Conservation (phyloP, 2,797 vertebrate genomes). For the Acanthis flammea region DNA sequence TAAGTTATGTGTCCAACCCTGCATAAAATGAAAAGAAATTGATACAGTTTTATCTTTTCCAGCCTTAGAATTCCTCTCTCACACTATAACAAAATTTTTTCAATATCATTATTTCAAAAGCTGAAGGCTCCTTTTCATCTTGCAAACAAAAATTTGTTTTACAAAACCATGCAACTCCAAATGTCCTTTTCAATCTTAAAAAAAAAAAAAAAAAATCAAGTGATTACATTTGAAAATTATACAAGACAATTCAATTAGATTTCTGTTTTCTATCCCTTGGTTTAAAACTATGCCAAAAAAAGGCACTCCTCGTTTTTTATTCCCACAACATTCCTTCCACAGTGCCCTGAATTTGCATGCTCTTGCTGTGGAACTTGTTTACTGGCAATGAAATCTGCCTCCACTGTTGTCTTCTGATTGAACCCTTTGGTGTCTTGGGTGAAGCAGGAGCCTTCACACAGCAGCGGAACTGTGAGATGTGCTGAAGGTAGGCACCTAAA, state of each 20-base stretch:
- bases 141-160: neutral
- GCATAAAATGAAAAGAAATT: neutral
- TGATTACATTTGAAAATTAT: neutral
- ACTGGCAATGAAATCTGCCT: neutral
- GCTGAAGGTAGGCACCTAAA: neutral
- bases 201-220: neutral
- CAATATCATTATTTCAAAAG: neutral
- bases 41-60: neutral
- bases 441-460: neutral
- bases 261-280: neutral
- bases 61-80: neutral
- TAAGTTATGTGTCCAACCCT: neutral
- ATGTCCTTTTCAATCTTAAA: neutral
- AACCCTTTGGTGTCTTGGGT: neutral
- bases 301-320: neutral
- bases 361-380: neutral
- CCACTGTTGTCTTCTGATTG: neutral
- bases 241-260: neutral
- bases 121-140: neutral
- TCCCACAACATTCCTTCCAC: neutral
- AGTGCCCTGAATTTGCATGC: neutral
- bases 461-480: neutral
- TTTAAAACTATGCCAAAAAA: neutral
- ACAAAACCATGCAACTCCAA: neutral
- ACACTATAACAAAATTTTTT: neutral